Evolutionary conservation across 2,113 vertebrate genomes (phyloP).

Genomic region (Spilogale gracilis): DNA sequence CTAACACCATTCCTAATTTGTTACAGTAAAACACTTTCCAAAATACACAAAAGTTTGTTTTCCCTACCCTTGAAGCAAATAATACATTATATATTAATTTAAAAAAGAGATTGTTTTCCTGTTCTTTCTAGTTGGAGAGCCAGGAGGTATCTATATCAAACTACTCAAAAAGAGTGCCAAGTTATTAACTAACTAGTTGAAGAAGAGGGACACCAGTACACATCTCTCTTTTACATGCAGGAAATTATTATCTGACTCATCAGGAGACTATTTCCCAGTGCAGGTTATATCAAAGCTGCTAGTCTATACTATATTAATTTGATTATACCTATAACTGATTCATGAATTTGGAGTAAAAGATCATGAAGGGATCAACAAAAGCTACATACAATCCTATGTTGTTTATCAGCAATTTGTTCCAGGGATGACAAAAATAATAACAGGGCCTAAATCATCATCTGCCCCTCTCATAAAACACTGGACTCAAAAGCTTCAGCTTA

Average conservation of each 20-base stretch:
- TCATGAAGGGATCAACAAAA: neutral
- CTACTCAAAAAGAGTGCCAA: neutral
- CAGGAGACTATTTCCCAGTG: constrained; percentile 13
- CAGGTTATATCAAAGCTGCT: neutral
- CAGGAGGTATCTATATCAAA: neutral
- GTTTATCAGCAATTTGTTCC: neutral
- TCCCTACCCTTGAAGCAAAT: no score
- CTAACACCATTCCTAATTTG: neutral
- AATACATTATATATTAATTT: no score
- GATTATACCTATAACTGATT: neutral
- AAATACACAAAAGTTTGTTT: neutral
- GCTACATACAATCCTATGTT: neutral
- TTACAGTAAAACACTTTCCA: neutral
- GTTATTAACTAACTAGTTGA: constrained; percentile 38
- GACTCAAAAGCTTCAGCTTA: neutral
- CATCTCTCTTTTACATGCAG: neutral
- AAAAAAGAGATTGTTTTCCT: neutral
- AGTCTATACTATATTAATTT: neutral
- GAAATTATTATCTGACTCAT: constrained; percentile 39
- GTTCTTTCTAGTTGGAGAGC: neutral
- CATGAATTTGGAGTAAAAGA: neutral
- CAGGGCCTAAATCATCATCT: neutral
- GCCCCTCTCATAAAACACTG: neutral
- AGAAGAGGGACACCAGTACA: neutral
- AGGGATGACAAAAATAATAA: neutral